These are phyloP conservation scores for Monopis laevigella DNA, from an alignment of 2,888 invertebrate genomes.

Conservation along the genomic window DNA sequence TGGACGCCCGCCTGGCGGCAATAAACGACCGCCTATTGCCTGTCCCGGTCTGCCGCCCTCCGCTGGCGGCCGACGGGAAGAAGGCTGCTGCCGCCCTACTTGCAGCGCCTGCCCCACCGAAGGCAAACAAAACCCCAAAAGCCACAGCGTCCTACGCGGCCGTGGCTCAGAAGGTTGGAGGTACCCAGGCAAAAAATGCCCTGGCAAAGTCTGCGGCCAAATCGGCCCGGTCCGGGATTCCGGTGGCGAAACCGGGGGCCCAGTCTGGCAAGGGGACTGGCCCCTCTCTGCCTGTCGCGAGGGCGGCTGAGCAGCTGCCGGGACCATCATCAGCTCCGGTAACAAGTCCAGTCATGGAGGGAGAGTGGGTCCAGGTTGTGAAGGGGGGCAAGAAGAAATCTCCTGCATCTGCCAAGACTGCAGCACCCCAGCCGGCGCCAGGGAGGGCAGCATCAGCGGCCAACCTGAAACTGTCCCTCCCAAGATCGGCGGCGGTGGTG, in stretches of 20 bases:
- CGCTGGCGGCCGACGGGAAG: too few species aligned
- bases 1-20: too few species aligned
- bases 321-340: background rate
- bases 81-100: too few species aligned
- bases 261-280: too few species aligned
- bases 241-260: background rate
- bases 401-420: too few species aligned
- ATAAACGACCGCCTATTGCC: background rate
- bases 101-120: too few species aligned
- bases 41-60: too few species aligned
- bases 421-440: too few species aligned
- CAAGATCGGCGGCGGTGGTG: slow-evolving; percentile 16
- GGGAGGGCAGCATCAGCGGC: background rate
- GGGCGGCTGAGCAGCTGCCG: background rate
- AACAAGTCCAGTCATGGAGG: background rate
- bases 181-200: too few species aligned
- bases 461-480: background rate
- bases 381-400: background rate
- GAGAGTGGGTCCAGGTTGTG: background rate
- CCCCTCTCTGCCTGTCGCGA: background rate
- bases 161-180: background rate
- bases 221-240: too few species aligned
- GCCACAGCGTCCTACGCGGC: background rate
- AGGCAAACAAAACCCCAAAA: background rate
- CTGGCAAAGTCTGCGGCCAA: too few species aligned